Conservation (phyloP, 2,888 invertebrate species). For the Argyresthia albistria region DNA sequence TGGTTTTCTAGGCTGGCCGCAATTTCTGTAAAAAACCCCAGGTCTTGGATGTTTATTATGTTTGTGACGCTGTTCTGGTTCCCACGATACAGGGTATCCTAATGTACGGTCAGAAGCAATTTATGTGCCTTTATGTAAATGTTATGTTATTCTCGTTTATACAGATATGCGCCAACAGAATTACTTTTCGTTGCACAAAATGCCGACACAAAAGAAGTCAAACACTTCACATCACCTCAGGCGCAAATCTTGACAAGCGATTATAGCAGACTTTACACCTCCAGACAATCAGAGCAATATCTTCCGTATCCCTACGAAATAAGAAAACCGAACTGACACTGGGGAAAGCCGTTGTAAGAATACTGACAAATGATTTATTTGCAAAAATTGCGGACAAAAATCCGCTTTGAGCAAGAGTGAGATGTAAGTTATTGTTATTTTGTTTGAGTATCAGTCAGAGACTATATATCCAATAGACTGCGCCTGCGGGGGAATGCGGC, state of each 20-base stretch:
- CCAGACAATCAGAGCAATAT: conserved; percentile 4
- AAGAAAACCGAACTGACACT: neutral
- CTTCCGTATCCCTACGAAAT: neutral
- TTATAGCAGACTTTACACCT: conserved; percentile 11
- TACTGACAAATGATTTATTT: conserved; percentile 25
- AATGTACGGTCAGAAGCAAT: no score
- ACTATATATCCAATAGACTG: no score
- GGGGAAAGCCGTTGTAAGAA: neutral
- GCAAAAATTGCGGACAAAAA: conserved; percentile 24
- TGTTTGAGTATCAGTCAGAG: neutral
- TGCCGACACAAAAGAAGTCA: conserved; percentile 35
- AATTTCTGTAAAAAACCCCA: no score
- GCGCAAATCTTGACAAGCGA: conserved; percentile 22
- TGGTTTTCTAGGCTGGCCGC: no score
- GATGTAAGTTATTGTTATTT: conserved; percentile 7
- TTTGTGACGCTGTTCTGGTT: no score
- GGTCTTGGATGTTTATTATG: no score
- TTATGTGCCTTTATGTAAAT: no score
- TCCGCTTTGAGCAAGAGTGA: conserved; percentile 12
- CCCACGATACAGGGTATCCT: no score
- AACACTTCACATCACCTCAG: conserved; percentile 45
- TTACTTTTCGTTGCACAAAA: conserved; percentile 12
- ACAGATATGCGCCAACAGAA: conserved; percentile 1
- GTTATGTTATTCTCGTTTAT: no score
- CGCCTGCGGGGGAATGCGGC: no score